A percentile compares a stretch with the other conserved stretches of the same genome.
These are phyloP conservation scores for Eristalis tenax DNA, from an alignment of 2,888 invertebrate genomes.

Conservation along the genomic window DNA sequence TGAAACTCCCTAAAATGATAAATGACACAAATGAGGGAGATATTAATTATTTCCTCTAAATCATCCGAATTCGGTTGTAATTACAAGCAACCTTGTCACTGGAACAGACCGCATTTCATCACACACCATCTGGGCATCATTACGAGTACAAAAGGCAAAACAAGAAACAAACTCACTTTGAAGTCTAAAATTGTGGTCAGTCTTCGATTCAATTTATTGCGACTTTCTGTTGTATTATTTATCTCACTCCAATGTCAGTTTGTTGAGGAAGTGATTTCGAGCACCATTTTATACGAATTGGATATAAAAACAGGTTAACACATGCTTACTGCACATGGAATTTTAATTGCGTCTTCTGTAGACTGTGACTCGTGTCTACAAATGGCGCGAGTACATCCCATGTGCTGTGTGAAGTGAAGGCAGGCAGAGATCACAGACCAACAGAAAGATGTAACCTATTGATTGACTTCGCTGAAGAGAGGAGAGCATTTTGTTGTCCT, in stretches of 20 bases:
- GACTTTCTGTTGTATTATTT: neutral
- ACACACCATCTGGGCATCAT: neutral
- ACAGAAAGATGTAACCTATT: neutral
- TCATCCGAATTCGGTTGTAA: neutral
- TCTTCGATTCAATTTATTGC: neutral
- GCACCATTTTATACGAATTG: slow-evolving; percentile 5
- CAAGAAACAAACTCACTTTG: neutral
- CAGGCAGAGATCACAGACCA: neutral
- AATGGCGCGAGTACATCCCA: neutral
- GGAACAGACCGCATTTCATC: neutral
- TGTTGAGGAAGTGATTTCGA: slow-evolving; percentile 16
- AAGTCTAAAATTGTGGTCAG: neutral
- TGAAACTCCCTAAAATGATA: neutral
- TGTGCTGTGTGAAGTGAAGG: neutral
- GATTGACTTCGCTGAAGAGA: neutral
- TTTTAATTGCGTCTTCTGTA: neutral
- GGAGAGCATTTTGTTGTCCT: neutral
- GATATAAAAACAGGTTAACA: slow-evolving; percentile 4
- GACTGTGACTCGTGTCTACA: neutral
- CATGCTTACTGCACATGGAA: neutral
- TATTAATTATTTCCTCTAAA: neutral
- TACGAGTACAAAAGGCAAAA: neutral
- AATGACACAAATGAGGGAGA: neutral
- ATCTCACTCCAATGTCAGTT: slow-evolving; percentile 21
- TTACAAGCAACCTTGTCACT: neutral